phyloP scores from a whole-genome alignment of 2,797 vertebrate species.

The Pipistrellus kuhlii region DNA sequence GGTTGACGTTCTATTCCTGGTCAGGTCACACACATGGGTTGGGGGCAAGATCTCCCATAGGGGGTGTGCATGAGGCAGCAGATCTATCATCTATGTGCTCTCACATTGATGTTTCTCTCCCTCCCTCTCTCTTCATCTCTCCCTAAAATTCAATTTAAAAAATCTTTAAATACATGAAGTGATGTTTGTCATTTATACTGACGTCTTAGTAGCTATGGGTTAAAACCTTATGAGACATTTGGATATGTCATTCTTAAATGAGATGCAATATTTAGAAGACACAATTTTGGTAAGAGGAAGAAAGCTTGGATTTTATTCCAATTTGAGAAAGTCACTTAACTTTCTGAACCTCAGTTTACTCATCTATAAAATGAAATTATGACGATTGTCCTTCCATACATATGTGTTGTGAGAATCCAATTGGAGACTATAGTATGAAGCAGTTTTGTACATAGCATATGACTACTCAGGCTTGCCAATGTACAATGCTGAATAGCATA shows the following conservation, averaged over 20 bases:
- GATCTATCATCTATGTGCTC: neutral
- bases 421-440: conserved; percentile 29
- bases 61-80: neutral
- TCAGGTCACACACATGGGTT: neutral
- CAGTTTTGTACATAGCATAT: conserved; percentile 31
- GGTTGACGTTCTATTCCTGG: too few relatives aligned
- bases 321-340: neutral
- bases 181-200: neutral
- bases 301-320: conserved; percentile 39
- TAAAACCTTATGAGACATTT: neutral
- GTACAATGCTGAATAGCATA: conserved; percentile 52
- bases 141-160: neutral
- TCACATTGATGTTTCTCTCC: neutral
- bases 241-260: conserved; percentile 41
- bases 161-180: neutral
- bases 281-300: conserved; percentile 9
- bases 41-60: neutral
- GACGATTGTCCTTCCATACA: neutral
- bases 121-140: too few relatives aligned
- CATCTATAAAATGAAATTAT: conserved; percentile 47
- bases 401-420: neutral
- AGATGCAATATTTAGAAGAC: conserved; percentile 36
- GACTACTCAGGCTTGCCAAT: conserved; percentile 33
- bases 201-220: neutral
- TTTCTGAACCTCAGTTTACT: conserved; percentile 52